phyloP scores from a whole-genome alignment of 2,797 vertebrate genomes.

The Diglossa cyanea region DNA sequence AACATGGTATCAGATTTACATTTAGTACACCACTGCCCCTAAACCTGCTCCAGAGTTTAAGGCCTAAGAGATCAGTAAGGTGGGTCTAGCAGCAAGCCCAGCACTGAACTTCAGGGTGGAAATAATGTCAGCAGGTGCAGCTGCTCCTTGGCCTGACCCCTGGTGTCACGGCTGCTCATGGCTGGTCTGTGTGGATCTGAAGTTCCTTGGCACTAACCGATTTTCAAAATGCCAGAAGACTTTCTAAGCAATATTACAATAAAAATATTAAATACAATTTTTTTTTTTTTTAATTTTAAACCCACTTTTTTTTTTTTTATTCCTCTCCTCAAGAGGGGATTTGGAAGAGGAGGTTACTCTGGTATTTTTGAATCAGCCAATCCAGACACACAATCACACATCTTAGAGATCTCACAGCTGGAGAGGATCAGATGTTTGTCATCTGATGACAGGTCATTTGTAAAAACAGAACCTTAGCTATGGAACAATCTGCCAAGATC shows the following conservation, averaged over 20 bases:
- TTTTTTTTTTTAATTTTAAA: background rate
- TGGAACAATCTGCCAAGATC: background rate
- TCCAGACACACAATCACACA: background rate
- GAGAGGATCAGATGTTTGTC: background rate
- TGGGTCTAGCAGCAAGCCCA: rapidly evolving
- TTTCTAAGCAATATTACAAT: background rate
- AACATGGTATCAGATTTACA: background rate
- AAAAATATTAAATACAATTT: background rate
- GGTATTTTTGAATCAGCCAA: background rate
- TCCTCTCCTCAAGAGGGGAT: background rate
- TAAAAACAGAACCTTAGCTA: background rate
- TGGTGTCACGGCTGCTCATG: rapidly evolving
- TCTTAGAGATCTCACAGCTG: background rate
- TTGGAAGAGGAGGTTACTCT: background rate
- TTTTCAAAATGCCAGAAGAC: background rate
- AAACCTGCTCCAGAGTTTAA: background rate
- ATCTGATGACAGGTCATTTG: background rate
- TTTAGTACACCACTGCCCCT: background rate
- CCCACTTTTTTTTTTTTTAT: too few relatives aligned
- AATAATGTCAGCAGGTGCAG: background rate
- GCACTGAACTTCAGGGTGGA: background rate
- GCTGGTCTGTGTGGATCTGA: background rate
- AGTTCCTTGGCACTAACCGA: background rate
- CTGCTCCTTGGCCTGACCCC: background rate
- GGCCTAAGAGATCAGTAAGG: background rate